Evolutionary conservation across 1,140 invertebrate genomes (phyloP), one percentile per base, ranked within the genome.

Genomic region (Epicauta chinensis): DNA sequence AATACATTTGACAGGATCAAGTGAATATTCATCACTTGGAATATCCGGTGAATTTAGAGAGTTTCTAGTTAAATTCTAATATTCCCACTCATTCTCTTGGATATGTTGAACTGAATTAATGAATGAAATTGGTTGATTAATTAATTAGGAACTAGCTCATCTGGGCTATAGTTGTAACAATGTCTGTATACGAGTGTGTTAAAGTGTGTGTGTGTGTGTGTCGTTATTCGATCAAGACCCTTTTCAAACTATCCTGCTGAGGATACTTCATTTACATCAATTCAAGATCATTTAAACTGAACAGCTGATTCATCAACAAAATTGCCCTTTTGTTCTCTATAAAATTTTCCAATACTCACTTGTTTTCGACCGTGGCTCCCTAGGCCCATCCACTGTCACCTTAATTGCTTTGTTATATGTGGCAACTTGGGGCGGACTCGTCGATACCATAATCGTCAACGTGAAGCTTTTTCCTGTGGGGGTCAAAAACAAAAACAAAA

Each of bases 371-470:
- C 96, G 78, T 7, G 95, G 94, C 75, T 98, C 95, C 65, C 96
- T 75, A n/a, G 96, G 96, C 66, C 96, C 96, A 74, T 98, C 96
- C 13, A 91, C 89, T 4, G 94, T 98, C 43, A 98, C 93, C 77
- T 99, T 99, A 72, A 99, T 98, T 29, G 94, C 94, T 72, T 98
- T 98, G 62, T 86, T 90, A 75, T 98, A 98, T 2, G 93, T 94
- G n/a, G 93, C 89, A 35, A 98, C 87, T 74, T 97, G 92, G 7
- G 92, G 91, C 39, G 96, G 95, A 59, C 83, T 81, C 53, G 91
- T 93, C 58, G 86, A 89, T 47, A 99, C 81, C 29, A 91, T 94
- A 73, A 99, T 98, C 59, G 93, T 97, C 63, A 98, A 73, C 38
- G 93, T 95, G 72, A 99, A 98, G 64, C 92, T 97, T 73, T 98